Conservation (phyloP, 2,888 invertebrate genomes). For the Iselma pallidipennis region DNA sequence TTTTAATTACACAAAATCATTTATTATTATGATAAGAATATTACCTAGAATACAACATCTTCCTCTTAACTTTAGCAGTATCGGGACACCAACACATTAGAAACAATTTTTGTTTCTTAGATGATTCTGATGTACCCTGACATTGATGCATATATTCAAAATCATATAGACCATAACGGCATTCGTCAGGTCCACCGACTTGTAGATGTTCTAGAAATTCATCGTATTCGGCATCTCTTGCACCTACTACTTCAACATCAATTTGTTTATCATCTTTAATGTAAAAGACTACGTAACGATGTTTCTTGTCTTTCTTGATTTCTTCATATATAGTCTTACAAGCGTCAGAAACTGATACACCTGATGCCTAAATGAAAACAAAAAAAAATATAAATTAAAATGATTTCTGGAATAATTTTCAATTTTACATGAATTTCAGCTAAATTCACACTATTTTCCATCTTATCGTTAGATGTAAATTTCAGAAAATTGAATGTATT, state of each 20-base stretch:
- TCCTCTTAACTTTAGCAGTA: slow-evolving; percentile 90
- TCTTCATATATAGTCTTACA: slow-evolving; percentile 96
- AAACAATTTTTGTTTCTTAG: slow-evolving; percentile 97
- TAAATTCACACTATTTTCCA: background rate
- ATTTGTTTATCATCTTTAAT: slow-evolving; percentile 96
- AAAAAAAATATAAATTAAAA: background rate
- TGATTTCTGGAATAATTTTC: too few relatives aligned
- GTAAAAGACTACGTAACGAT: slow-evolving; percentile 95
- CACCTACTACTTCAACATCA: slow-evolving; percentile 90
- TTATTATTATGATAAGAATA: slow-evolving; percentile 11
- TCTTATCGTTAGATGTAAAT: background rate
- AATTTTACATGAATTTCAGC: background rate
- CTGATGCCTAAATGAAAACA: slow-evolving; percentile 76
- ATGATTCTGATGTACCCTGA: slow-evolving; percentile 94
- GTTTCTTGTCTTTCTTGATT: slow-evolving; percentile 97
- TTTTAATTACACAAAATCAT: background rate
- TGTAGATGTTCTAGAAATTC: slow-evolving; percentile 93
- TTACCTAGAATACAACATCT: slow-evolving; percentile 80
- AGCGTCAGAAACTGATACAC: slow-evolving; percentile 93
- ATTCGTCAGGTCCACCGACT: slow-evolving; percentile 88
- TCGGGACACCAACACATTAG: slow-evolving; percentile 99
- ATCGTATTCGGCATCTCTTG: slow-evolving; percentile 89
- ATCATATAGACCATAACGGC: slow-evolving; percentile 98
- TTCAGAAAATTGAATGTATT: background rate
- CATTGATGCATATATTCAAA: slow-evolving; percentile 98